phyloP scores from a whole-genome alignment of 2,113 vertebrate species.

The Thinocorus orbignyianus region DNA sequence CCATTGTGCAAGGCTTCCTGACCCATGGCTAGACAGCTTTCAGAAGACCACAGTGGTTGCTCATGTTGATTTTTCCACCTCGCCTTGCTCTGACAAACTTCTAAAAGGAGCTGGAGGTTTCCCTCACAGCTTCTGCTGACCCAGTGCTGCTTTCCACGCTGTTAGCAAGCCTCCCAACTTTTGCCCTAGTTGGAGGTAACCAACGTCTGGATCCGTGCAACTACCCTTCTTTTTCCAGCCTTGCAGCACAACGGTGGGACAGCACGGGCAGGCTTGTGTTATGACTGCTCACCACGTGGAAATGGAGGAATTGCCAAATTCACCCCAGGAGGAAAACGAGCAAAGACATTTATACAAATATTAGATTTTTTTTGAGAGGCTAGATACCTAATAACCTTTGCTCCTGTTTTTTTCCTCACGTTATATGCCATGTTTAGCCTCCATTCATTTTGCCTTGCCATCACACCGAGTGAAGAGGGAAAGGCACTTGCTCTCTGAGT shows the following conservation, averaged over 20 bases:
- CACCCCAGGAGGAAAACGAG: neutral
- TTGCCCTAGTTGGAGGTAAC: neutral
- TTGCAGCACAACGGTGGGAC: neutral
- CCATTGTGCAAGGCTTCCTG: neutral
- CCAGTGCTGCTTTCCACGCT: rapidly evolving
- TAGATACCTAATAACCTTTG: rapidly evolving
- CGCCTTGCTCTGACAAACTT: neutral
- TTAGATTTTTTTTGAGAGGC: neutral
- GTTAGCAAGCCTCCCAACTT: neutral
- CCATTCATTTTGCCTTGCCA: neutral
- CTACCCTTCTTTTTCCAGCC: neutral
- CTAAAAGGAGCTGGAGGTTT: neutral
- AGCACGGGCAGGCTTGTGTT: neutral
- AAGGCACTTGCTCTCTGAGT: neutral
- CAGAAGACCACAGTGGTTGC: neutral
- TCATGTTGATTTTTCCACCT: neutral
- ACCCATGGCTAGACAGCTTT: neutral
- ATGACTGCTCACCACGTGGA: neutral
- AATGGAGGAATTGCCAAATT: neutral
- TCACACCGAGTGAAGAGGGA: neutral
- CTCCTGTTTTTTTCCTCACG: neutral
- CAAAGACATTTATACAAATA: neutral
- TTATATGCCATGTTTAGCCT: neutral
- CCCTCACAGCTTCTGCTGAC: neutral
- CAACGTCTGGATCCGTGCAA: rapidly evolving